Percentiles rank a stretch among this genome's conserved stretches.
phyloP scores from a whole-genome alignment of 2,113 vertebrate species.

The Myanophis thanlyinensis region DNA sequence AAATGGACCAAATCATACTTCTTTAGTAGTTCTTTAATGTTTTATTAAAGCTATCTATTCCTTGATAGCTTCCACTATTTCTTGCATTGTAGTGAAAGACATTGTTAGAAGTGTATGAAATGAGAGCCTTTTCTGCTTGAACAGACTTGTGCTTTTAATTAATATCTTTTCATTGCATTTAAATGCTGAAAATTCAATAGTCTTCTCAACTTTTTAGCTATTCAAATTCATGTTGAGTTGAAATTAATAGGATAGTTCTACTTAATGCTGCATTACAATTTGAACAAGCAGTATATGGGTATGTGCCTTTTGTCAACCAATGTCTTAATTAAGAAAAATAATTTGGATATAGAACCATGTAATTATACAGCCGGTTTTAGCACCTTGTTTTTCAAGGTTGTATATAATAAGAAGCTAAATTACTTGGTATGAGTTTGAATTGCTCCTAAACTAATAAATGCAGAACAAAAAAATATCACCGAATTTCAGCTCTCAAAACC shows the following conservation, averaged over 20 bases:
- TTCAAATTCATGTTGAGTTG: constrained; percentile 16
- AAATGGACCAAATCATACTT: constrained; percentile 7
- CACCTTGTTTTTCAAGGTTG: constrained; percentile 33
- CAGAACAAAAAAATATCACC: background rate
- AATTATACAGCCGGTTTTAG: constrained; percentile 48
- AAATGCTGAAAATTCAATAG: constrained; percentile 29
- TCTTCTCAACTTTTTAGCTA: constrained; percentile 43
- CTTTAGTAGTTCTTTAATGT: constrained; percentile 9
- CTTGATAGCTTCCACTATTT: constrained; percentile 47
- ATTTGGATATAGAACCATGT: constrained; percentile 24
- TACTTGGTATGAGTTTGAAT: constrained; percentile 3
- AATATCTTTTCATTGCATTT: constrained; percentile 53
- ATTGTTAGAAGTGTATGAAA: constrained; percentile 50
- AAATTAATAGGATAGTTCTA: constrained; percentile 46
- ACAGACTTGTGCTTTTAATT: constrained; percentile 40
- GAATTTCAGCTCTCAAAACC: background rate
- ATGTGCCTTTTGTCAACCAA: constrained; percentile 48
- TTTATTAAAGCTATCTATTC: constrained; percentile 38
- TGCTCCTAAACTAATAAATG: constrained; percentile 12
- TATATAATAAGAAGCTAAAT: constrained; percentile 34
- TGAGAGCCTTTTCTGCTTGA: constrained; percentile 51
- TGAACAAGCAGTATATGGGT: constrained; percentile 22
- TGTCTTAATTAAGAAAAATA: constrained; percentile 49
- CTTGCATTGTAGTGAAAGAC: constrained; percentile 36
- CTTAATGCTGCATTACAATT: constrained; percentile 46